phyloP scores from a whole-genome alignment of 2,797 vertebrate species.

The Tokudaia muenninki region DNA sequence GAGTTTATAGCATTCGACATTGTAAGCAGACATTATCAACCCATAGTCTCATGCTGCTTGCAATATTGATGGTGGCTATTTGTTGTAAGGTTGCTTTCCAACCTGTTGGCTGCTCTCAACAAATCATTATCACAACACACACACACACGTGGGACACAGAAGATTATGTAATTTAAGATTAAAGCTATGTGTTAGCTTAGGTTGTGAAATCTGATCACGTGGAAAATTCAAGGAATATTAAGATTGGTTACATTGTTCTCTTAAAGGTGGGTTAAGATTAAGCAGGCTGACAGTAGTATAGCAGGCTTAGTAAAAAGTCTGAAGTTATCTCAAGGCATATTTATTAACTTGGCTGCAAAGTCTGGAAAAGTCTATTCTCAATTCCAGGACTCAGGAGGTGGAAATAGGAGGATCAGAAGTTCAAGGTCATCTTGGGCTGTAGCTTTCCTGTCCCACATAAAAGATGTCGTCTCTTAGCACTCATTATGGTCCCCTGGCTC shows the following conservation, averaged over 20 bases:
- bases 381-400: neutral
- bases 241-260: neutral
- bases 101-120: neutral
- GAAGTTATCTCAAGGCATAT: neutral
- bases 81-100: neutral
- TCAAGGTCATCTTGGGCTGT: neutral
- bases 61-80: neutral
- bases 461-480: neutral
- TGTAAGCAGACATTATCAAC: neutral
- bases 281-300: too few relatives aligned
- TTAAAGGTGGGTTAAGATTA: neutral
- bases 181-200: neutral
- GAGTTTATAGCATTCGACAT: neutral
- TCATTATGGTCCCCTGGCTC: neutral
- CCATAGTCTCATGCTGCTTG: neutral
- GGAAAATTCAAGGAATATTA: neutral
- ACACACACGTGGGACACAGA: neutral
- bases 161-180: neutral
- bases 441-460: too few relatives aligned
- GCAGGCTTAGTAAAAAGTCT: neutral
- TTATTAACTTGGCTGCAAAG: neutral
- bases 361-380: neutral
- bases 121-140: neutral
- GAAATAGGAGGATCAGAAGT: neutral
- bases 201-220: neutral